A percentile compares a stretch with the other conserved stretches of the same genome.
Evolutionary conservation across 2,113 vertebrate genomes (phyloP).

Genomic region (human): DNA sequence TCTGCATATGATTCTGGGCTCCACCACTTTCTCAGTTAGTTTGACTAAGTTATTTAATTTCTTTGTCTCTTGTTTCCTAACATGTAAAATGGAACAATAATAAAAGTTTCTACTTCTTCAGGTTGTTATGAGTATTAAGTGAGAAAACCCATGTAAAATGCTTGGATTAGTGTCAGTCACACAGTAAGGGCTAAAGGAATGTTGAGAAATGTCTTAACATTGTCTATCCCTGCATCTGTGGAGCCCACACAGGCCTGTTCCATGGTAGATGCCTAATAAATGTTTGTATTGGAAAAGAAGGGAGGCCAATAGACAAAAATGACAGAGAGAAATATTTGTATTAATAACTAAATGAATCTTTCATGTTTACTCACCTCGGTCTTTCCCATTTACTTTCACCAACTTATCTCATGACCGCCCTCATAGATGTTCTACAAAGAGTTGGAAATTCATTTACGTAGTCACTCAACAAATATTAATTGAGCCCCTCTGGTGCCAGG

Average conservation of each 20-base stretch:
- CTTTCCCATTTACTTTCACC: not conserved
- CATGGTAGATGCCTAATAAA: not conserved
- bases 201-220: too few relatives aligned
- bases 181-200: not conserved
- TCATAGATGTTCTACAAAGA: not conserved
- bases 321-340: not conserved
- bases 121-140: not conserved
- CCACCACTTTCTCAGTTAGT: not conserved
- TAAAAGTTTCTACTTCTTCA: not conserved
- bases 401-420: not conserved
- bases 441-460: not conserved
- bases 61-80: not conserved
- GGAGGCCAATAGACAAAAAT: not conserved
- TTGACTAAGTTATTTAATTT: conserved; percentile 6
- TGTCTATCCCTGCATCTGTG: not conserved
- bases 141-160: not conserved
- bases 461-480: not conserved
- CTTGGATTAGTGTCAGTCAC: not conserved
- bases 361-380: not conserved
- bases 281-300: not conserved
- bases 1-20: not conserved
- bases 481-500: not conserved
- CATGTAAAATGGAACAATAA: not conserved
- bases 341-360: not conserved
- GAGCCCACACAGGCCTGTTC: not conserved